Evolutionary conservation across 2,888 invertebrate genomes (phyloP).

Genomic region (Pemphredon lugubris): DNA sequence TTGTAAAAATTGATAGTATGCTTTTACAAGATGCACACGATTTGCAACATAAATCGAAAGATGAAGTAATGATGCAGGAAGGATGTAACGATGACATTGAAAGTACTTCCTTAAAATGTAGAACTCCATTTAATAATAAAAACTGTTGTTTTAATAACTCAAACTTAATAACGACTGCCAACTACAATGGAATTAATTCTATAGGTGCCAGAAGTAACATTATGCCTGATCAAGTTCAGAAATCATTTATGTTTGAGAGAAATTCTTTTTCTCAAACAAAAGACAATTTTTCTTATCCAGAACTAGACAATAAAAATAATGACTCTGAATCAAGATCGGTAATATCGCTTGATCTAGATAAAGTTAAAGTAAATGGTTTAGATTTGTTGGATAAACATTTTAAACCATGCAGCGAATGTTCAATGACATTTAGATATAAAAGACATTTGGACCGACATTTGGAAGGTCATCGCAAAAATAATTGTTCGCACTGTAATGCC

Average conservation of each 20-base stretch:
- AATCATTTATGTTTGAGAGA: constrained; percentile 3
- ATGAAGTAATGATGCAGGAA: constrained; percentile 9
- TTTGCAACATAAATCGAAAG: constrained; percentile 13
- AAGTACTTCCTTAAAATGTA: neutral
- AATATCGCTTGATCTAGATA: neutral
- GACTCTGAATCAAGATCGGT: constrained; percentile 18
- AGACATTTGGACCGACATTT: constrained; percentile 75
- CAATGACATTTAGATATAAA: constrained; percentile 75
- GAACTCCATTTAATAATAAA: neutral
- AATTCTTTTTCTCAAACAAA: constrained; percentile 8
- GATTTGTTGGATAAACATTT: constrained; percentile 37
- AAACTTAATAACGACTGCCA: constrained; percentile 2
- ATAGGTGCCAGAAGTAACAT: neutral
- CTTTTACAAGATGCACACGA: constrained; percentile 25
- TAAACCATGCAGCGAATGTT: constrained; percentile 67
- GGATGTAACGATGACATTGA: constrained; percentile 15
- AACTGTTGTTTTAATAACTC: neutral
- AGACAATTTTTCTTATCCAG: constrained; percentile 19
- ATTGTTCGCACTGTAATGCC: constrained; percentile 75
- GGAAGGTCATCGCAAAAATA: constrained; percentile 77
- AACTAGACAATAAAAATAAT: constrained; percentile 21
- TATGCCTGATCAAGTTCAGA: constrained; percentile 7
- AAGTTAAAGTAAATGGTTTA: constrained; percentile 14
- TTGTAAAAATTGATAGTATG: constrained; percentile 59
- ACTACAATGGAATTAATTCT: constrained; percentile 6